Percentiles rank a stretch among this genome's conserved stretches.
These are phyloP conservation scores for Siniperca chuatsi DNA, from an alignment of 2,113 vertebrate species.

Conservation along the genomic window DNA sequence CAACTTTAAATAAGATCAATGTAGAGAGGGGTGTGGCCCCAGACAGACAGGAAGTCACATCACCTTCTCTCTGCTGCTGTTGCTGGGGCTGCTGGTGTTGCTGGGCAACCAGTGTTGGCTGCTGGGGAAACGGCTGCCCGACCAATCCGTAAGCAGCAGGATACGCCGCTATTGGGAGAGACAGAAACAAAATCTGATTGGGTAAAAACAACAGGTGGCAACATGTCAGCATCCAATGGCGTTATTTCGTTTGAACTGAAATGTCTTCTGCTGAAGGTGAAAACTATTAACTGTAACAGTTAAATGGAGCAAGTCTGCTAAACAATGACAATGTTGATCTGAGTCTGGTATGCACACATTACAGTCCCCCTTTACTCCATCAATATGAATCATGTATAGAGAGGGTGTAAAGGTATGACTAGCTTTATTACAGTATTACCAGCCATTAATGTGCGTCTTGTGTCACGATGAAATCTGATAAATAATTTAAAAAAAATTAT, in stretches of 20 bases:
- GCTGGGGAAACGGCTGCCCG: constrained; percentile 90
- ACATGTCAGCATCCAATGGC: constrained; percentile 68
- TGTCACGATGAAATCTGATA: constrained; percentile 44
- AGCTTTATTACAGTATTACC: not conserved
- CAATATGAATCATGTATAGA: constrained; percentile 31
- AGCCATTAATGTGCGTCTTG: constrained; percentile 4
- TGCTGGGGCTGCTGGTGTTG: constrained; percentile 90
- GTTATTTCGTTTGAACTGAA: constrained; percentile 38
- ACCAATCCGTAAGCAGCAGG: constrained; percentile 93
- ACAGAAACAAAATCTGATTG: constrained; percentile 67
- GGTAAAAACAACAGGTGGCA: constrained; percentile 78
- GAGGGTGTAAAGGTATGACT: constrained; percentile 5
- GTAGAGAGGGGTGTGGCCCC: constrained; percentile 63
- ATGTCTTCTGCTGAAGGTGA: constrained; percentile 80
- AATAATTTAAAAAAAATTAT: constrained; percentile 24
- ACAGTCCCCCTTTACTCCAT: not conserved
- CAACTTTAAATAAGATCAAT: constrained; percentile 58
- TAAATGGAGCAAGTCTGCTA: constrained; percentile 52
- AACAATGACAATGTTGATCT: constrained; percentile 64
- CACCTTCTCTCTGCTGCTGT: constrained; percentile 91
- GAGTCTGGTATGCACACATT: constrained; percentile 41
- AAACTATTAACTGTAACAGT: constrained; percentile 76
- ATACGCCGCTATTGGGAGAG: constrained; percentile 88
- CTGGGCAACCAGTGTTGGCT: constrained; percentile 89
- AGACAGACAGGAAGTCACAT: constrained; percentile 73